Conservation (phyloP, 2,888 invertebrate species). For the Ptilodon capucinus region DNA sequence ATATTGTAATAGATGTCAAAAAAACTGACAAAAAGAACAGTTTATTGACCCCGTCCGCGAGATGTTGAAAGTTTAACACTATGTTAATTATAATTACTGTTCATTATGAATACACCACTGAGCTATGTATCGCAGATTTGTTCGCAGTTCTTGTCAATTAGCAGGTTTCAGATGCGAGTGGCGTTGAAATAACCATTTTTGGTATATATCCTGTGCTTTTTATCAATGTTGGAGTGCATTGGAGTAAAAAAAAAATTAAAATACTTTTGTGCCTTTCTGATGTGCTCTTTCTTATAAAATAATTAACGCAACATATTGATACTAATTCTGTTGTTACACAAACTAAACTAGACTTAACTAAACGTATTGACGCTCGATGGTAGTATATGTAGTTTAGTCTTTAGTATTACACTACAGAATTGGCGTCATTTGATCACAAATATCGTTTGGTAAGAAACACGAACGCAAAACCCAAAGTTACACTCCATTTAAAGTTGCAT, state of each 20-base stretch:
- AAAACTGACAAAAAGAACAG: too few relatives aligned
- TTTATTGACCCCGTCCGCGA: too few relatives aligned
- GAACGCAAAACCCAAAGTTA: too few relatives aligned
- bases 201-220: background rate
- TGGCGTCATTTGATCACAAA: background rate
- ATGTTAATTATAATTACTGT: conserved; percentile 18
- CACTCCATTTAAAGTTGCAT: too few relatives aligned
- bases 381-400: too few relatives aligned
- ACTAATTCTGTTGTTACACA: too few relatives aligned
- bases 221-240: background rate
- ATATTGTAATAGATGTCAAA: background rate
- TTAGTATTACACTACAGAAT: too few relatives aligned
- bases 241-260: conserved; percentile 1
- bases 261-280: conserved; percentile 1
- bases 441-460: conserved; percentile 3
- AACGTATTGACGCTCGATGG: too few relatives aligned
- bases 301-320: background rate
- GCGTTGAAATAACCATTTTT: background rate
- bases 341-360: too few relatives aligned
- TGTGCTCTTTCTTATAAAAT: background rate
- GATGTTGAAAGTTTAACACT: conserved; percentile 3
- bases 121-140: conserved; percentile 21
- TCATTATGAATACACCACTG: conserved; percentile 10
- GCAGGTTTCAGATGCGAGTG: conserved; percentile 22
- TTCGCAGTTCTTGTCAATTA: conserved; percentile 22